Evolutionary conservation across 2,797 vertebrate species (phyloP).

Genomic region (Ambastaia sidthimunki): DNA sequence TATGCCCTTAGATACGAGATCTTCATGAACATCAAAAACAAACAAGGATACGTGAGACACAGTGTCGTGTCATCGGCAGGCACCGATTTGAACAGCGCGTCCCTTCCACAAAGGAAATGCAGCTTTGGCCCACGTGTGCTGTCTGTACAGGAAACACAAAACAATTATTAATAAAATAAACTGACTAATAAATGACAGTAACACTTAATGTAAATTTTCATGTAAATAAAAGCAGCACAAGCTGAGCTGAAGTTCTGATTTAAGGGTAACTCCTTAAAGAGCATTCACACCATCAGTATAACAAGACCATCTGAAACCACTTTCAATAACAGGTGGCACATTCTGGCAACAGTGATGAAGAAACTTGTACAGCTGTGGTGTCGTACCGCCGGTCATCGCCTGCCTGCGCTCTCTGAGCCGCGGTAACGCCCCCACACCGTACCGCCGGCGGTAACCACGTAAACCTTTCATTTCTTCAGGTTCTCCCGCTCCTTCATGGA

Average conservation of each 20-base stretch:
- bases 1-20: too few relatives aligned
- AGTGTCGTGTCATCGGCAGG: conserved; percentile 94
- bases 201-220: too few relatives aligned
- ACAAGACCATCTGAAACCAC: too few relatives aligned
- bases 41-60: conserved; percentile 91
- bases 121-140: conserved; percentile 86
- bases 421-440: conserved; percentile 92
- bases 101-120: conserved; percentile 90
- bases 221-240: not conserved
- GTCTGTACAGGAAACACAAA: conserved; percentile 75
- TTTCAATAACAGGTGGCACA: too few relatives aligned
- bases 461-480: conserved; percentile 92
- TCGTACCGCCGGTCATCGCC: conserved; percentile 85
- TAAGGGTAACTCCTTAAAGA: too few relatives aligned
- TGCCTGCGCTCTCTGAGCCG: conserved; percentile 91
- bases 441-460: conserved; percentile 92
- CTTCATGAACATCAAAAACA: too few relatives aligned
- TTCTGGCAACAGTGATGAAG: too few relatives aligned
- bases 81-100: conserved; percentile 87
- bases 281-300: not conserved
- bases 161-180: not conserved
- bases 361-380: conserved; percentile 80
- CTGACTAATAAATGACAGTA: not conserved
- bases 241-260: not conserved
- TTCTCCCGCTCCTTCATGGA: conserved; percentile 91